Conservation (phyloP, 2,888 invertebrate genomes). For the Carterocephalus palaemon region DNA sequence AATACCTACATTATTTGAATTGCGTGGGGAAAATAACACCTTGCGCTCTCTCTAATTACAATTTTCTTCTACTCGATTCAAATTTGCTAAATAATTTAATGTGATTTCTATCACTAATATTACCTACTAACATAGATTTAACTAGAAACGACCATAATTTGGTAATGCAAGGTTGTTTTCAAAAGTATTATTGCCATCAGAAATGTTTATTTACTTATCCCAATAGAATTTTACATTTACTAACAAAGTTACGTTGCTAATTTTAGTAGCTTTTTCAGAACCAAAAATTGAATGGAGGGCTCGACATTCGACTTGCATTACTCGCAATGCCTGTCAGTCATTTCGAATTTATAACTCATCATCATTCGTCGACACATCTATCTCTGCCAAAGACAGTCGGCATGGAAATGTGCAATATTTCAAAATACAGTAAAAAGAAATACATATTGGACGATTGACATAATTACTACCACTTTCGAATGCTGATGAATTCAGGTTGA, state of each 20-base stretch:
- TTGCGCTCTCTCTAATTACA: no score
- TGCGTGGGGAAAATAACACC: constrained; percentile 27
- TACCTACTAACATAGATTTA: no score
- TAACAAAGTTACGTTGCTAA: no score
- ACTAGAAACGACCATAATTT: no score
- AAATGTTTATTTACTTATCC: no score
- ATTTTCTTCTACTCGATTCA: no score
- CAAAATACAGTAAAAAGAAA: constrained; percentile 8
- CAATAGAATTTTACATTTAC: no score
- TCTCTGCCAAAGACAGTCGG: constrained; percentile 10
- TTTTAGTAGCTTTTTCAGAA: constrained; percentile 18
- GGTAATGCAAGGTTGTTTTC: no score
- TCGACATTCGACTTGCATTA: constrained; percentile 24
- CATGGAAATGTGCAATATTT: constrained; percentile 16
- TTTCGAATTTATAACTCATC: constrained; percentile 23
- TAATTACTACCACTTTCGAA: constrained; percentile 14
- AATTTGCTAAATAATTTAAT: no score
- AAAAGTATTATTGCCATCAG: no score
- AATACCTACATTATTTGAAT: no score
- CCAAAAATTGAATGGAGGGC: constrained; percentile 22
- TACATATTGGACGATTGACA: constrained; percentile 1
- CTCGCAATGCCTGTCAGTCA: constrained; percentile 21
- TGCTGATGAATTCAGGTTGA: constrained; percentile 11
- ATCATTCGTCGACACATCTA: constrained; percentile 19
- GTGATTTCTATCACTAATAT: no score